These are phyloP conservation scores for Chlorodrepanis virens DNA, from an alignment of 2,113 vertebrate genomes.

Conservation along the genomic window DNA sequence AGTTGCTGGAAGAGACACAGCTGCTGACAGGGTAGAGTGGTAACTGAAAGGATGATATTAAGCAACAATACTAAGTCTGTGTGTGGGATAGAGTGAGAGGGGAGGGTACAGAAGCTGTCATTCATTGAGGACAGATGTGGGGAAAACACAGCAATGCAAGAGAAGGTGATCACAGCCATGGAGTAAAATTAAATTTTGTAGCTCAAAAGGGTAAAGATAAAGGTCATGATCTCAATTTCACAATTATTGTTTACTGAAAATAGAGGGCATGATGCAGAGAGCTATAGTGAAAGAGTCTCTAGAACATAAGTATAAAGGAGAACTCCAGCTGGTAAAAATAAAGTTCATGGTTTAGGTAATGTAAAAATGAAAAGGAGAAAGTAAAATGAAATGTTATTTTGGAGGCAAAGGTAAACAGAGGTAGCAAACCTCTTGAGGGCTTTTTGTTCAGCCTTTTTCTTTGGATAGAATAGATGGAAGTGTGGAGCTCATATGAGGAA, in stretches of 20 bases:
- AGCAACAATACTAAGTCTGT: background rate
- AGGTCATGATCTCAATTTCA: background rate
- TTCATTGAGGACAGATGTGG: background rate
- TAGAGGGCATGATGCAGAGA: background rate
- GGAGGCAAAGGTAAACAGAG: background rate
- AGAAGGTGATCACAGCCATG: background rate
- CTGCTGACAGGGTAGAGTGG: background rate
- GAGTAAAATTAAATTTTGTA: background rate
- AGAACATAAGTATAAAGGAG: background rate
- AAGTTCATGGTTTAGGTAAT: background rate
- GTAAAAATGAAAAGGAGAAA: background rate
- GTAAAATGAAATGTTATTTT: background rate
- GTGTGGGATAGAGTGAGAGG: fast-evolving
- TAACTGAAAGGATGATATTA: background rate
- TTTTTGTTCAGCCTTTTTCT: background rate
- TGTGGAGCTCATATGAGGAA: background rate
- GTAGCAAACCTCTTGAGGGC: background rate
- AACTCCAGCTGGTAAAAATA: background rate
- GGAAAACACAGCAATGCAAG: background rate
- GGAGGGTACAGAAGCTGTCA: background rate
- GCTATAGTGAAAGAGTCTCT: background rate
- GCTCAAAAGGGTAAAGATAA: background rate
- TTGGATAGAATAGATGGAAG: background rate
- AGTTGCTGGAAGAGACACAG: background rate
- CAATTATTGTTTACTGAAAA: background rate